These are phyloP conservation scores for Muntiacus reevesi DNA, from an alignment of 2,113 vertebrate species.

Conservation along the genomic window DNA sequence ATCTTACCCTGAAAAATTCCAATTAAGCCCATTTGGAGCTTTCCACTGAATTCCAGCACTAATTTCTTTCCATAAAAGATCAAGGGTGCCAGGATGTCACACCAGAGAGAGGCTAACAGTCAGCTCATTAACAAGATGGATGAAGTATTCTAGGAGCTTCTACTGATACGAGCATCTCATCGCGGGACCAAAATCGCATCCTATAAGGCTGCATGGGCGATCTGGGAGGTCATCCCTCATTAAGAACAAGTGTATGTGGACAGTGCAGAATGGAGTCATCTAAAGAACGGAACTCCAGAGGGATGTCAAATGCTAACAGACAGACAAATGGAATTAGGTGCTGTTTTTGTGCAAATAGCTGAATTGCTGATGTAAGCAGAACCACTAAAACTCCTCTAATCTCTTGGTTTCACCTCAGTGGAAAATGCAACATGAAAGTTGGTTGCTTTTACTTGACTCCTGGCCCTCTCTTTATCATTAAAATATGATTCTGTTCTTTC, in stretches of 20 bases:
- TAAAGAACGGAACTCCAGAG: neutral
- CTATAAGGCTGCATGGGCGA: neutral
- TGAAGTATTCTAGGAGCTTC: neutral
- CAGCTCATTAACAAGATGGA: slow-evolving; percentile 67
- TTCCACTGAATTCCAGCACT: slow-evolving; percentile 24
- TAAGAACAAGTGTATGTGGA: neutral
- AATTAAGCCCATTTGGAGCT: slow-evolving; percentile 56
- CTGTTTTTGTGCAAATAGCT: neutral
- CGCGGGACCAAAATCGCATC: neutral
- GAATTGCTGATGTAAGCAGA: neutral
- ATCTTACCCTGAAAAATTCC: slow-evolving; percentile 50
- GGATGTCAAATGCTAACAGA: neutral
- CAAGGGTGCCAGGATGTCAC: slow-evolving; percentile 35
- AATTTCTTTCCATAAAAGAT: slow-evolving; percentile 53
- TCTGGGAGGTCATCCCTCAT: neutral
- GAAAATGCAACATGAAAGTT: neutral
- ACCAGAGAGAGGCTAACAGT: slow-evolving; percentile 7
- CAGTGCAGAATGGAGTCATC: neutral
- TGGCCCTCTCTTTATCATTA: neutral
- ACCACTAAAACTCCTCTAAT: neutral
- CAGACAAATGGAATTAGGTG: neutral
- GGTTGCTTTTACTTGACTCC: neutral
- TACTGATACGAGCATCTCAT: neutral
- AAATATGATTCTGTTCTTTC: neutral
- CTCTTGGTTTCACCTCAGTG: neutral